Evolutionary conservation across 2,113 vertebrate species (phyloP).

Genomic region (Lasiurus cinereus): DNA sequence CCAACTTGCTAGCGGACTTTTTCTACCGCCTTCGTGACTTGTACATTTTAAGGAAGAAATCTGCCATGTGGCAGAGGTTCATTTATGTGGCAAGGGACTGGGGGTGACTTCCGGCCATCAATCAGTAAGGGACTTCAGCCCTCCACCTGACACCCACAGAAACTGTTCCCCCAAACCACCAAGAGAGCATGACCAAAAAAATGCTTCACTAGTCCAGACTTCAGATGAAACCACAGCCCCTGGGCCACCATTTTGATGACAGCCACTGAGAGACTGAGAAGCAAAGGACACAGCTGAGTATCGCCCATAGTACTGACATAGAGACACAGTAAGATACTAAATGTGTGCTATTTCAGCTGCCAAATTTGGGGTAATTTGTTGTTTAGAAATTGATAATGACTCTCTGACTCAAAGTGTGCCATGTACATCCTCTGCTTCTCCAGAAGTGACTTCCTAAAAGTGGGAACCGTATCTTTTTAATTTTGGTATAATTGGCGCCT

Average conservation of each 20-base stretch:
- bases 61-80: not conserved
- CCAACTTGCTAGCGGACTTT: not conserved
- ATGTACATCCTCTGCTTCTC: not conserved
- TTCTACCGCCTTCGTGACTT: not conserved
- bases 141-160: not conserved
- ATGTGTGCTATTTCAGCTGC: not conserved
- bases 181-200: no score
- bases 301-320: not conserved
- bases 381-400: not conserved
- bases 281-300: not conserved
- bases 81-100: not conserved
- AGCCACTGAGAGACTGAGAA: not conserved
- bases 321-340: not conserved
- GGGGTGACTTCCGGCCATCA: not conserved
- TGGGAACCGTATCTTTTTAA: not conserved
- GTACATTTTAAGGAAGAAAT: not conserved
- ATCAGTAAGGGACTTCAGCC: no score
- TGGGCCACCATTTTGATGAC: not conserved
- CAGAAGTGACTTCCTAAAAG: not conserved
- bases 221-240: not conserved
- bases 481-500: not conserved
- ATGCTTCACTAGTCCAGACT: not conserved
- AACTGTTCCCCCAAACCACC: no score
- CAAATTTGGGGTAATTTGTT: not conserved
- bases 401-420: not conserved